A percentile compares a stretch with the other conserved stretches of the same genome.
Evolutionary conservation across 2,113 vertebrate genomes (phyloP).

Genomic region (Hydropotes inermis): DNA sequence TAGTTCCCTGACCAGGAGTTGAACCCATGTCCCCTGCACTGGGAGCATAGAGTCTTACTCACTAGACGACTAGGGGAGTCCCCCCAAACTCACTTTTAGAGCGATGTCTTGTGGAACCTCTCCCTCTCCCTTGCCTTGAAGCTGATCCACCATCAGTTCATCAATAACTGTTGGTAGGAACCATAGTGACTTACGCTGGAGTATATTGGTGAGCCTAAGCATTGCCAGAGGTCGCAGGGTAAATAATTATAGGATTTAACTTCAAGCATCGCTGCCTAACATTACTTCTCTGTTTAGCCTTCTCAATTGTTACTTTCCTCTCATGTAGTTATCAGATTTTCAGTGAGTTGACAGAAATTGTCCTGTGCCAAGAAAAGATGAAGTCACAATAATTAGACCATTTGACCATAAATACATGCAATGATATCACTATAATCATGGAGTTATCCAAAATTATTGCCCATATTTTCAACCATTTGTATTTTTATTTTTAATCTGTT

Average conservation of each 20-base stretch:
- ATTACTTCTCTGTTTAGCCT: conserved; percentile 25
- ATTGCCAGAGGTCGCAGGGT: background rate
- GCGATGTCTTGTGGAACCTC: background rate
- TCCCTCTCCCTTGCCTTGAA: background rate
- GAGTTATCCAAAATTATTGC: conserved; percentile 49
- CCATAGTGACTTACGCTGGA: background rate
- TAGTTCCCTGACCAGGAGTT: background rate
- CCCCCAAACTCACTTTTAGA: background rate
- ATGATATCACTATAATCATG: conserved; percentile 55
- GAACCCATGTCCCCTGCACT: background rate
- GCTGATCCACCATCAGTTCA: background rate
- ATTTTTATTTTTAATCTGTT: conserved; percentile 65
- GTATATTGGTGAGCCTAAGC: background rate
- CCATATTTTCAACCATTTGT: conserved; percentile 43
- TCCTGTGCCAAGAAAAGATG: conserved; percentile 45
- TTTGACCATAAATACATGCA: background rate
- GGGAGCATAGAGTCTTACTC: background rate
- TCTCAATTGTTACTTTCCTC: conserved; percentile 36
- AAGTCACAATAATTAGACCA: conserved; percentile 67
- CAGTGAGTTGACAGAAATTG: conserved; percentile 59
- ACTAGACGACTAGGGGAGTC: background rate
- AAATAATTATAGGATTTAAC: background rate
- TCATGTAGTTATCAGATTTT: conserved; percentile 45
- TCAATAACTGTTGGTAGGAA: background rate
- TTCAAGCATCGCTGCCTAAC: conserved; percentile 32